These are phyloP conservation scores for Zygaena filipendulae DNA, from an alignment of 2,888 invertebrate genomes.

Conservation along the genomic window DNA sequence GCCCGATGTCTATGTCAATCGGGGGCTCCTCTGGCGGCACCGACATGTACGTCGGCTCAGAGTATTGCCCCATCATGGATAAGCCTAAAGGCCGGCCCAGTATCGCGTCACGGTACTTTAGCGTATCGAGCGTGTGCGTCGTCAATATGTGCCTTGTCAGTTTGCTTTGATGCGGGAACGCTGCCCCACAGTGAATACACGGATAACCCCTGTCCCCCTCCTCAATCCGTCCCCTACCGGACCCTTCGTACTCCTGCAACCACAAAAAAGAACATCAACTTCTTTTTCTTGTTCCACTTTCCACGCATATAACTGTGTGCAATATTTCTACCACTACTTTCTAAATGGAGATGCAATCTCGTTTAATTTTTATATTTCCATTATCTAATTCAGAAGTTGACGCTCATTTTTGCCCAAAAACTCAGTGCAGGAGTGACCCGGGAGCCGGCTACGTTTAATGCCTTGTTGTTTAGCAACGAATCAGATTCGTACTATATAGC, in stretches of 20 bases:
- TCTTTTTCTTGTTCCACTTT: slow-evolving; percentile 73
- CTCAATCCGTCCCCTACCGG: slow-evolving; percentile 65
- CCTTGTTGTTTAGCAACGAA: slow-evolving; percentile 57
- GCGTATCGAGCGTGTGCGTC: slow-evolving; percentile 87
- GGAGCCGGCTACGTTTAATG: slow-evolving; percentile 58
- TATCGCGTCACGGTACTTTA: slow-evolving; percentile 84
- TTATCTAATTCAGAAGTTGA: slow-evolving; percentile 81
- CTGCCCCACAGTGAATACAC: slow-evolving; percentile 91
- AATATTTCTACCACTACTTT: slow-evolving; percentile 62
- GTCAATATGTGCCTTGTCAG: slow-evolving; percentile 89
- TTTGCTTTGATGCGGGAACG: slow-evolving; percentile 92
- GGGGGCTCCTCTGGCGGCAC: slow-evolving; percentile 71
- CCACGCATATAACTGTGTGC: slow-evolving; percentile 56
- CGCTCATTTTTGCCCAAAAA: slow-evolving; percentile 85
- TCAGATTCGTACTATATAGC: slow-evolving; percentile 42
- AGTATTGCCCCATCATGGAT: slow-evolving; percentile 56
- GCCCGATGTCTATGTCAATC: slow-evolving; percentile 64
- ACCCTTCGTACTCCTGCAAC: slow-evolving; percentile 92
- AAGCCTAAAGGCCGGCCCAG: slow-evolving; percentile 46
- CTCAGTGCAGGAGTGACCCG: slow-evolving; percentile 67
- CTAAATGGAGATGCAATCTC: slow-evolving; percentile 66
- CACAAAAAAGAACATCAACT: slow-evolving; percentile 88
- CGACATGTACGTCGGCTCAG: slow-evolving; percentile 52
- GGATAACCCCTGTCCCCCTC: slow-evolving; percentile 72
- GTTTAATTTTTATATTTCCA: slow-evolving; percentile 43